Evolutionary conservation across 2,888 invertebrate species (phyloP), one percentile per base, ranked within the genome.

Genomic region (Hylaea fasciaria): DNA sequence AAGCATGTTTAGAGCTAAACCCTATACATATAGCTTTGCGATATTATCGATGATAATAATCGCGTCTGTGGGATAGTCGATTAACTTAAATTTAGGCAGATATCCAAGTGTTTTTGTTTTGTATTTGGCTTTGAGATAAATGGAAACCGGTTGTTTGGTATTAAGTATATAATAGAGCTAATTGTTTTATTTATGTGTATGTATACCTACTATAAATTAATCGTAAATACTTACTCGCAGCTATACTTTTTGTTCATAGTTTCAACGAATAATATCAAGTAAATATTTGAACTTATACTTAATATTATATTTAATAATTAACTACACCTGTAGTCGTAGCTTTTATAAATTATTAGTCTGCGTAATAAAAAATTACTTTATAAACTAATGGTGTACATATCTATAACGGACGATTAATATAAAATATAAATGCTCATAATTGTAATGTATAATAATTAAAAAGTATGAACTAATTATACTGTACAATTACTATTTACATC

Each of bases 401-500:
- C 89, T 87, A 76, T 78, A 76, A 76, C 71, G 65, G 70, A 78
- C 73, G 47, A 49, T 43, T 50, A 50, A 60, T 77, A 82, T 76
- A 79, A n/a, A 35, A 50, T 28, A 82, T 80, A 84, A 85, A 87
- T 86, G 89, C 89, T 91, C 89, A 89, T 91, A 85, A 83, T 78
- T 80, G 68, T 83, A 87, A 78, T 85, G 87, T 89, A 86, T 79
- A 85, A 82, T 74, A 74, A 62, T 66, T 69, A 61, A 74, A 75
- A 70, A 22, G 22, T 71, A 69, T 79, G 73, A 82, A 76, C 70
- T 79, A 82, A 74, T 71, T 82, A 82, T 83, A 85, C 77, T 88
- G 84, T 89, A 87, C 80, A 83, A 86, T 82, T 85, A 83, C 77
- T 86, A 89, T 90, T 90, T 89, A 90, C 87, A 87, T 87, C 83